These are phyloP conservation scores for Pristionchus mayeri DNA, from an alignment of 2,888 invertebrate genomes.

Conservation along the genomic window DNA sequence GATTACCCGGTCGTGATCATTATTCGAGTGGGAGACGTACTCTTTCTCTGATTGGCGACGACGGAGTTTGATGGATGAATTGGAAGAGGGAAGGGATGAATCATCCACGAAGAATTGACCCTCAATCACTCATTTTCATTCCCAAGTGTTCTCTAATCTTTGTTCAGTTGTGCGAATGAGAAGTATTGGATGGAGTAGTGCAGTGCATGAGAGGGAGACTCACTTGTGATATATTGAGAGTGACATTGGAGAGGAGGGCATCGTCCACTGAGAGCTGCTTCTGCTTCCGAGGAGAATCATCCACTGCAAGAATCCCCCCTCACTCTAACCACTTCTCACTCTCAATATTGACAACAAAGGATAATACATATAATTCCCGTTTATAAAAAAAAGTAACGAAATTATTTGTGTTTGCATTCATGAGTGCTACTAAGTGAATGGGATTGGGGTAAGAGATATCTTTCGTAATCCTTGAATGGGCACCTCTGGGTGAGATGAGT, in stretches of 20 bases:
- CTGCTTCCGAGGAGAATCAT: background rate
- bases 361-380: too few relatives aligned
- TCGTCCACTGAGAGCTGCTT: conserved; percentile 41
- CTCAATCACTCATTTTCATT: background rate
- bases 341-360: too few relatives aligned
- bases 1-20: conserved; percentile 24
- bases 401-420: too few relatives aligned
- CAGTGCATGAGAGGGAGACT: background rate
- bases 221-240: conserved; percentile 39
- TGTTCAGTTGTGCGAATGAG: background rate
- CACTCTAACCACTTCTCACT: too few relatives aligned
- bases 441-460: background rate
- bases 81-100: conserved; percentile 20
- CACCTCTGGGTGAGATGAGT: conserved; percentile 67
- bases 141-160: background rate
- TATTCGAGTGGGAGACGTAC: background rate
- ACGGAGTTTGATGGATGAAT: conserved; percentile 3
- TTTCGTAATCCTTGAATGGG: too few relatives aligned
- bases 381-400: too few relatives aligned
- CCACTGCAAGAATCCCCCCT: background rate
- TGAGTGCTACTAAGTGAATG: background rate
- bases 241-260: background rate
- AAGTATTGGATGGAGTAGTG: background rate
- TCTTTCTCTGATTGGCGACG: conserved; percentile 39
- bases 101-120: conserved; percentile 35